A percentile compares a stretch with the other conserved stretches of the same genome.
phyloP scores from a whole-genome alignment of 2,113 vertebrate genomes.

The Thalassoma bifasciatum region DNA sequence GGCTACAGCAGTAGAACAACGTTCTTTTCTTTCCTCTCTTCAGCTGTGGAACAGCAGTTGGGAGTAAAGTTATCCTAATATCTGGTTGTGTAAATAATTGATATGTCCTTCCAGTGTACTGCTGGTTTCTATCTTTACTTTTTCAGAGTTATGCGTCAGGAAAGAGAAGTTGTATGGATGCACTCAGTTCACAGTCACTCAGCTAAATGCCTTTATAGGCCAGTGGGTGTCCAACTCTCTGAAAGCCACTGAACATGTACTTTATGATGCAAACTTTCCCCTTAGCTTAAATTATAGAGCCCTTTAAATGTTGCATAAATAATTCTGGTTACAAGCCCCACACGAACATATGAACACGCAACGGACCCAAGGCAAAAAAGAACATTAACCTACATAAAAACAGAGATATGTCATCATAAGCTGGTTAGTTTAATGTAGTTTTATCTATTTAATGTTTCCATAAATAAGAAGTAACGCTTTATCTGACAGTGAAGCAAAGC shows the following conservation, averaged over 20 bases:
- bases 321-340: constrained; percentile 23
- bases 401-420: background rate
- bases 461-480: background rate
- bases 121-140: background rate
- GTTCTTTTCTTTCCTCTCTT: background rate
- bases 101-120: background rate
- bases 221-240: constrained; percentile 4
- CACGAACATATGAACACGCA: background rate
- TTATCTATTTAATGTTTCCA: background rate
- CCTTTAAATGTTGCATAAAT: constrained; percentile 52
- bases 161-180: background rate
- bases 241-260: constrained; percentile 32
- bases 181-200: background rate
- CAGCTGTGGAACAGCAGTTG: background rate
- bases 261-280: background rate
- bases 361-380: constrained; percentile 29
- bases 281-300: constrained; percentile 38
- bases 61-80: background rate
- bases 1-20: too few species aligned
- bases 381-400: constrained; percentile 43
- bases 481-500: background rate
- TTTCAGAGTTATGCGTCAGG: background rate
- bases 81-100: background rate
- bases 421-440: background rate
- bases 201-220: background rate